phyloP scores from a whole-genome alignment of 2,888 invertebrate species.

The Cheilosia urbana region DNA sequence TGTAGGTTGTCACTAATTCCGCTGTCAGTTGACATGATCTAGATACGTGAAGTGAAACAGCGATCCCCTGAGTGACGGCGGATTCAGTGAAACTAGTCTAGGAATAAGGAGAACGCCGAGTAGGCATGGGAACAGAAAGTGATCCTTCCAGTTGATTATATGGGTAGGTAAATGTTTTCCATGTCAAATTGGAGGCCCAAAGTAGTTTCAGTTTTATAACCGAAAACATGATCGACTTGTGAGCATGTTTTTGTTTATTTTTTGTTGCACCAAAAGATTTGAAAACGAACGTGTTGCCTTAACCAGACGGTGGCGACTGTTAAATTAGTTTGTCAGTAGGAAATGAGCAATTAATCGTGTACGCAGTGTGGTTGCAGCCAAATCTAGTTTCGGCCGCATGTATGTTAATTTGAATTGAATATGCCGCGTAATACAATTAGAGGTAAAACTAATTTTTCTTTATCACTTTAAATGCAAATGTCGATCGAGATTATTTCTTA shows the following conservation, averaged over 20 bases:
- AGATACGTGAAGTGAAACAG: constrained; percentile 54
- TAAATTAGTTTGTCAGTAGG: constrained; percentile 1
- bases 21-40: constrained; percentile 48
- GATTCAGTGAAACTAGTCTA: constrained; percentile 37
- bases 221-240: no score
- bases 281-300: background rate
- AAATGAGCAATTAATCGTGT: constrained; percentile 24
- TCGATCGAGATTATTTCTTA: no score
- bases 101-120: constrained; percentile 33
- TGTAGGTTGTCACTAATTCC: constrained; percentile 57
- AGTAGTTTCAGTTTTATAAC: background rate
- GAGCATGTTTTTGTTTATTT: no score
- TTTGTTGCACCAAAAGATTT: background rate
- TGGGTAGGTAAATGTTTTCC: background rate
- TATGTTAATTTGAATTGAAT: background rate
- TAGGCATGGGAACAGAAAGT: constrained; percentile 17
- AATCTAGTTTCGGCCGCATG: background rate
- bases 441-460: background rate
- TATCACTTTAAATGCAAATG: no score
- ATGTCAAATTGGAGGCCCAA: background rate
- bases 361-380: constrained; percentile 1
- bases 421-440: background rate
- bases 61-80: constrained; percentile 14
- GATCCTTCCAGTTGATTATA: constrained; percentile 36
- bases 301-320: background rate